Conservation (phyloP, 2,797 vertebrate species). For the Catostomus latipinnis region DNA sequence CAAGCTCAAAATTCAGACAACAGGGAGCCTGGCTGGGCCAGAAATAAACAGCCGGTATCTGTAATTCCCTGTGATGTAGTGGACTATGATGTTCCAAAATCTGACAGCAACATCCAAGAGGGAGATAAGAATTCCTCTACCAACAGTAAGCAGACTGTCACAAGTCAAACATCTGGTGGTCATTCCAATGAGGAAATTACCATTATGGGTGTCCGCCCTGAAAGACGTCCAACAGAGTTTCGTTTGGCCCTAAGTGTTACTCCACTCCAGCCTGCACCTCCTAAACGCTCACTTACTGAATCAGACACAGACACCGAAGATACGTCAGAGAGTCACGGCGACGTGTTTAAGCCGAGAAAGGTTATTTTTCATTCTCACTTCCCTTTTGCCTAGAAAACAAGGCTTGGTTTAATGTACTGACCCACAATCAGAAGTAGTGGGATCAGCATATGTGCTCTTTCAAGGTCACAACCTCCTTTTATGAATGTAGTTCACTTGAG, state of each 20-base stretch:
- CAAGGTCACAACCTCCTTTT: conserved; percentile 26
- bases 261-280: conserved; percentile 75
- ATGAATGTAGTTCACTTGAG: conserved; percentile 36
- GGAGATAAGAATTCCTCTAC: conserved; percentile 33
- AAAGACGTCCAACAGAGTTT: conserved; percentile 66
- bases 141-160: too few species aligned
- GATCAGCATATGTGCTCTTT: conserved; percentile 32
- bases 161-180: too few species aligned
- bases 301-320: conserved; percentile 47
- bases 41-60: conserved; percentile 60
- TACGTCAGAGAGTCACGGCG: conserved; percentile 40
- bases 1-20: conserved; percentile 27
- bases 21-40: conserved; percentile 1
- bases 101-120: conserved; percentile 61
- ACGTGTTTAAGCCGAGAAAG: conserved; percentile 44
- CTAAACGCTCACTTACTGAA: conserved; percentile 57
- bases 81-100: conserved; percentile 77
- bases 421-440: conserved; percentile 35
- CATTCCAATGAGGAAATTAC: too few species aligned
- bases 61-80: conserved; percentile 77
- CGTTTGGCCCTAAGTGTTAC: conserved; percentile 74
- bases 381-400: conserved; percentile 43
- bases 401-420: conserved; percentile 24
- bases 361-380: conserved; percentile 39
- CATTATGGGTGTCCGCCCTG: background rate